Conservation (phyloP, 2,888 invertebrate genomes). For the Salpingus planirostris region DNA sequence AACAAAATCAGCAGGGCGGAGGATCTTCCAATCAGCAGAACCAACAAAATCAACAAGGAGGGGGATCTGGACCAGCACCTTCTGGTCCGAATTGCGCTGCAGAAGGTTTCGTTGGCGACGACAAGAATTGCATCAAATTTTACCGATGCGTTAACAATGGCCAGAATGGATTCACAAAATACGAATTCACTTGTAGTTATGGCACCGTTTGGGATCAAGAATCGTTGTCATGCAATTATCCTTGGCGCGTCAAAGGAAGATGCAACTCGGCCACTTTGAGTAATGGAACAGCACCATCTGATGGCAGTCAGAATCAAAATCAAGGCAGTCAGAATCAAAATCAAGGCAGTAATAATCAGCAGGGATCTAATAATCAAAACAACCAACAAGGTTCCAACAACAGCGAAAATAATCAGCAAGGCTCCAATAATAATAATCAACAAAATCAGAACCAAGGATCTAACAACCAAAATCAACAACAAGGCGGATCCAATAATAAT, state of each 20-base stretch:
- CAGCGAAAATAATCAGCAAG: no score
- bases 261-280: slow-evolving; percentile 33
- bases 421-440: slow-evolving; percentile 7
- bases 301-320: slow-evolving; percentile 7
- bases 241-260: slow-evolving; percentile 55
- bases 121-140: slow-evolving; percentile 62
- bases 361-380: slow-evolving; percentile 6
- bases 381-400: slow-evolving; percentile 5
- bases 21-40: slow-evolving; percentile 10
- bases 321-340: no score
- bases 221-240: slow-evolving; percentile 62
- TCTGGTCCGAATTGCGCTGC: slow-evolving; percentile 46
- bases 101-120: slow-evolving; percentile 66
- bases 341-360: slow-evolving; percentile 5
- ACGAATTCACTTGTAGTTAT: slow-evolving; percentile 63
- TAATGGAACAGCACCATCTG: slow-evolving; percentile 1
- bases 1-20: slow-evolving; percentile 12
- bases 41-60: slow-evolving; percentile 15
- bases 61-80: not conserved
- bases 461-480: slow-evolving; percentile 8
- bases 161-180: slow-evolving; percentile 51
- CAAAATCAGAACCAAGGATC: slow-evolving; percentile 6
- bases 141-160: slow-evolving; percentile 65
- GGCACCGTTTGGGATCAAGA: slow-evolving; percentile 71
- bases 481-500: no score